These are phyloP conservation scores for Drosophila differens DNA, from an alignment of 2,888 invertebrate species.

Conservation along the genomic window DNA sequence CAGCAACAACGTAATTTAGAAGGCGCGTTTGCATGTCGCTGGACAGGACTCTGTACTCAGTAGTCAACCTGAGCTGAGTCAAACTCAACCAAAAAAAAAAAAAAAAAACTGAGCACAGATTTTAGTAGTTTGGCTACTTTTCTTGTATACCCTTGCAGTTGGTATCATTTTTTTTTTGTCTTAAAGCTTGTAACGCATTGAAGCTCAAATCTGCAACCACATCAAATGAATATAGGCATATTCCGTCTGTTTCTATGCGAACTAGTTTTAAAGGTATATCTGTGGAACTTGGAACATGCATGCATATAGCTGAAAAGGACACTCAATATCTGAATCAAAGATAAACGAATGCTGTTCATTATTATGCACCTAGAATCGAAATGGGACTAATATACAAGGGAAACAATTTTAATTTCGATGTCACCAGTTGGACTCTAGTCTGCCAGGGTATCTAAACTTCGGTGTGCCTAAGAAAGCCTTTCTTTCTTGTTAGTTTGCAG, in stretches of 20 bases:
- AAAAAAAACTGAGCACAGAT: conserved; percentile 16
- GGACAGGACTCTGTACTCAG: conserved; percentile 59
- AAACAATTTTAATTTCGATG: background rate
- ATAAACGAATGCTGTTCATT: background rate
- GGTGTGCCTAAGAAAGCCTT: background rate
- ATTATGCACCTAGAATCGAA: background rate
- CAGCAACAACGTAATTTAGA: conserved; percentile 71
- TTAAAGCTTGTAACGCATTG: background rate
- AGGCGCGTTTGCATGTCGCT: conserved; percentile 76
- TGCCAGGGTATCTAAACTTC: background rate
- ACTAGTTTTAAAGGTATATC: background rate
- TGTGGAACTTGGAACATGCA: background rate
- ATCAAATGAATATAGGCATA: no score
- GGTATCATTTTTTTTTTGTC: background rate
- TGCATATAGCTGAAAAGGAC: background rate
- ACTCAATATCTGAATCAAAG: background rate
- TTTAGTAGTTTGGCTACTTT: conserved; percentile 29
- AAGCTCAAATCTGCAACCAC: background rate
- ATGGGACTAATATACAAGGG: background rate
- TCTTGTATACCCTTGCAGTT: background rate
- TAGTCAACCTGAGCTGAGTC: conserved; percentile 39
- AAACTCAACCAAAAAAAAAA: conserved; percentile 27
- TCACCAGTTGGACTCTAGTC: background rate
- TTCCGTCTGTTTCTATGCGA: background rate
- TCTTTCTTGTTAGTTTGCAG: conserved; percentile 34